Percentiles rank a stretch among this genome's conserved stretches.
phyloP scores from a whole-genome alignment of 2,113 vertebrate genomes.

The Embiotoca jacksoni region DNA sequence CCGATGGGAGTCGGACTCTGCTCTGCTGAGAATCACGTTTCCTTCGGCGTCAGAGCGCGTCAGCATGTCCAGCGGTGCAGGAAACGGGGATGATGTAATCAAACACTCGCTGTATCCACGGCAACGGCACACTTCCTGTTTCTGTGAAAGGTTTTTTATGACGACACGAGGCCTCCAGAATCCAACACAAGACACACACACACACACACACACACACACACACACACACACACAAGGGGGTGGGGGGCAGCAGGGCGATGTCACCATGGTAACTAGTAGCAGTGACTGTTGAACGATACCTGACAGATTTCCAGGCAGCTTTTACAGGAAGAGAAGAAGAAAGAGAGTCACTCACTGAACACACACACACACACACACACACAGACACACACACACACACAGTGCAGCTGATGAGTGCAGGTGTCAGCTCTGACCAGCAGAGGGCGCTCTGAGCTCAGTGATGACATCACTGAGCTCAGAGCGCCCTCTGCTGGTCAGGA shows the following conservation, averaged over 20 bases:
- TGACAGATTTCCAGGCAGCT: constrained; percentile 77
- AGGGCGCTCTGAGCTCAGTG: background rate
- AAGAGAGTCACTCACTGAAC: constrained; percentile 52
- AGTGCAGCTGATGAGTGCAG: background rate
- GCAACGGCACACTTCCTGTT: no score
- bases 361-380: constrained; percentile 9
- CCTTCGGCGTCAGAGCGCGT: no score
- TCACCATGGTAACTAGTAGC: constrained; percentile 43
- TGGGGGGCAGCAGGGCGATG: constrained; percentile 43
- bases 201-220: background rate
- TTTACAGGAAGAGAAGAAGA: constrained; percentile 72
- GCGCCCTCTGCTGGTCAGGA: background rate
- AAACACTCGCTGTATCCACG: no score
- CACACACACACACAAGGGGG: background rate
- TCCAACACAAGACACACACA: no score
- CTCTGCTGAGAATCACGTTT: no score
- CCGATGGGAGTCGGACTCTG: no score
- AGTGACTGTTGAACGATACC: constrained; percentile 62
- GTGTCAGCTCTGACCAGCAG: constrained; percentile 6
- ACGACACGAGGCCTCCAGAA: no score
- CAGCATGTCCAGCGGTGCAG: no score
- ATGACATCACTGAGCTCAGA: no score
- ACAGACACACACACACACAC: constrained; percentile 9
- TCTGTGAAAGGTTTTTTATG: no score
- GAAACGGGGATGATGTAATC: no score